A percentile compares a stretch with the other conserved stretches of the same genome.
These are phyloP conservation scores for Arctia plantaginis DNA, from an alignment of 2,888 invertebrate species.

Conservation along the genomic window DNA sequence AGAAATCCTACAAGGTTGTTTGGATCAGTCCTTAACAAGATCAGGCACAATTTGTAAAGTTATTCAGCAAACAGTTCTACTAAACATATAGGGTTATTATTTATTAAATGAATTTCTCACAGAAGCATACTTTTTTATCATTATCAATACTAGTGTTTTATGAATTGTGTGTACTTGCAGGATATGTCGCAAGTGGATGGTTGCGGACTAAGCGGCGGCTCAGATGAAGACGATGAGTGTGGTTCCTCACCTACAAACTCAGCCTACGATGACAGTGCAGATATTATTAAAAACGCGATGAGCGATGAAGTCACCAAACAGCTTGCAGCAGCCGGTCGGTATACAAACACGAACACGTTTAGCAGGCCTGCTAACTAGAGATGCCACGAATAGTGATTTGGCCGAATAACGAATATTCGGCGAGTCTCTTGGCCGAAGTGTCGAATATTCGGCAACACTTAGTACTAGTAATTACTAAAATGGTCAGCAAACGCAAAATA, in stretches of 20 bases:
- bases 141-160: background rate
- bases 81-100: no score
- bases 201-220: conserved; percentile 86
- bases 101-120: background rate
- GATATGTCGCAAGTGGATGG: conserved; percentile 83
- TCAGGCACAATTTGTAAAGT: no score
- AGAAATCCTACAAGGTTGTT: no score
- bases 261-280: conserved; percentile 92
- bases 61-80: no score
- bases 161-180: conserved; percentile 49
- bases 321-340: conserved; percentile 96
- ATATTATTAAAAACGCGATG: conserved; percentile 94
- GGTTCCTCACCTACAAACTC: conserved; percentile 93
- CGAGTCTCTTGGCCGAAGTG: no score
- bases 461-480: no score
- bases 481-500: no score
- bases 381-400: no score
- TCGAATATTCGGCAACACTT: no score
- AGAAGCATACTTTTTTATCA: background rate
- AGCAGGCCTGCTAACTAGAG: background rate
- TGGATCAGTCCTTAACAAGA: no score
- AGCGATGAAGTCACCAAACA: conserved; percentile 98
- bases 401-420: no score
- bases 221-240: conserved; percentile 93
- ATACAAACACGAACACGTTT: background rate